These are phyloP conservation scores for Polymixis flavicincta DNA, from an alignment of 2,888 invertebrate species.

Conservation along the genomic window DNA sequence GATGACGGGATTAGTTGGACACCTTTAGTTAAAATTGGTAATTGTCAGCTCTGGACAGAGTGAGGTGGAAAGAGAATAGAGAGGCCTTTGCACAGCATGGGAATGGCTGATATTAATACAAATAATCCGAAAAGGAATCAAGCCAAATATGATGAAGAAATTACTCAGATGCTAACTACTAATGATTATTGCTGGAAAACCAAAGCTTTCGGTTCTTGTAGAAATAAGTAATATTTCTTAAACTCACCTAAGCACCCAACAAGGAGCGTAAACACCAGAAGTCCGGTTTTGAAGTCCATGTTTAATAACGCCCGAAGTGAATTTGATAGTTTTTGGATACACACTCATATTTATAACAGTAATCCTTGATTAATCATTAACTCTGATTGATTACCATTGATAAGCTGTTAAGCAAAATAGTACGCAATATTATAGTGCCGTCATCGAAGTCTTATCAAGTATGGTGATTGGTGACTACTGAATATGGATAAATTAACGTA, in stretches of 20 bases:
- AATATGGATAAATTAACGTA: neutral
- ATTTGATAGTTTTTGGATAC: constrained; percentile 16
- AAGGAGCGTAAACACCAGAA: constrained; percentile 72
- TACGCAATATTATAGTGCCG: constrained; percentile 4
- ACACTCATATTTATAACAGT: constrained; percentile 46
- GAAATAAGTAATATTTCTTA: neutral
- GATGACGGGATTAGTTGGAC: too few relatives aligned
- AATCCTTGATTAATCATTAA: constrained; percentile 30
- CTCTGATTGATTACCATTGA: constrained; percentile 39
- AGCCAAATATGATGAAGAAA: neutral
- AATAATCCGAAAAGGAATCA: neutral
- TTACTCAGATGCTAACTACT: neutral
- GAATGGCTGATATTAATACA: too few relatives aligned
- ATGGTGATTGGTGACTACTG: neutral
- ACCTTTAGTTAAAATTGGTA: too few relatives aligned
- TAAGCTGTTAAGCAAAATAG: constrained; percentile 15
- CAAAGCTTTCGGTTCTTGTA: neutral
- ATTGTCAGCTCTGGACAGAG: too few relatives aligned
- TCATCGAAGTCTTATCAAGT: constrained; percentile 21
- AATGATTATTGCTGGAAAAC: neutral
- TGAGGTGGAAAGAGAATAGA: too few relatives aligned
- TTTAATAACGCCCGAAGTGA: constrained; percentile 52
- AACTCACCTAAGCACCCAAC: constrained; percentile 75
- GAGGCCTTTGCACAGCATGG: too few relatives aligned
- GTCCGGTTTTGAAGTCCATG: constrained; percentile 65